A percentile compares a stretch with the other conserved stretches of the same genome.
phyloP scores from a whole-genome alignment of 2,113 vertebrate species.

The Lethenteron camtschaticum region DNA sequence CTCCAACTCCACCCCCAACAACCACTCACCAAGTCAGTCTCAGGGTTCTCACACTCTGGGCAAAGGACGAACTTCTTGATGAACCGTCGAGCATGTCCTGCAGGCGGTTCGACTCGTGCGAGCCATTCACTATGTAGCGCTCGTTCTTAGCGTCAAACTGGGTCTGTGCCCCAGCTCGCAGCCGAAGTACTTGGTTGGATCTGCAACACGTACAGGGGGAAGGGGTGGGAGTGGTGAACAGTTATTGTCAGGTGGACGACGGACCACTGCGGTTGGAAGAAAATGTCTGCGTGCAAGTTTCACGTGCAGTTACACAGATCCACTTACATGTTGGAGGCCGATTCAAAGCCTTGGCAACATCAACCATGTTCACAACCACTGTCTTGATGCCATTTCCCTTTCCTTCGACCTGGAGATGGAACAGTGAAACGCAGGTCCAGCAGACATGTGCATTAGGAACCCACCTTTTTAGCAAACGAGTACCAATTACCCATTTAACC shows the following conservation, averaged over 20 bases:
- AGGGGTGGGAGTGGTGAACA: background rate
- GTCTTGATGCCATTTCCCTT: slow-evolving; percentile 5
- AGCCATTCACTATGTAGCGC: background rate
- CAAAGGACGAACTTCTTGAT: slow-evolving; percentile 5
- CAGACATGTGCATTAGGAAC: no score
- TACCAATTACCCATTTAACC: no score
- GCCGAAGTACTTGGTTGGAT: slow-evolving; percentile 3
- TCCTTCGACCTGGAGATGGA: background rate
- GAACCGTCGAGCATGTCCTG: slow-evolving; percentile 6
- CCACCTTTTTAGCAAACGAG: no score
- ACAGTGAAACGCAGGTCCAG: no score
- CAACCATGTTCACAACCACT: slow-evolving; percentile 3
- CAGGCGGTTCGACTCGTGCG: slow-evolving; percentile 4
- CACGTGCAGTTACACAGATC: no score
- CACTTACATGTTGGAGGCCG: slow-evolving; percentile 5
- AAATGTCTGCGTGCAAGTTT: background rate
- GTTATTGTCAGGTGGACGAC: background rate
- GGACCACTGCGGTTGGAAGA: background rate
- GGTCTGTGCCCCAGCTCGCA: slow-evolving; percentile 5
- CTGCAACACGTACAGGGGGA: background rate
- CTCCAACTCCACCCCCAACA: background rate
- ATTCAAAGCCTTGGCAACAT: slow-evolving; percentile 3
- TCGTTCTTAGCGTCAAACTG: slow-evolving; percentile 5
- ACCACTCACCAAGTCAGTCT: background rate
- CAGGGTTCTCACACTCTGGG: slow-evolving; percentile 6